These are phyloP conservation scores for Megaustenia siamemsis DNA, from an alignment of 2,888 invertebrate species.

Conservation along the genomic window DNA sequence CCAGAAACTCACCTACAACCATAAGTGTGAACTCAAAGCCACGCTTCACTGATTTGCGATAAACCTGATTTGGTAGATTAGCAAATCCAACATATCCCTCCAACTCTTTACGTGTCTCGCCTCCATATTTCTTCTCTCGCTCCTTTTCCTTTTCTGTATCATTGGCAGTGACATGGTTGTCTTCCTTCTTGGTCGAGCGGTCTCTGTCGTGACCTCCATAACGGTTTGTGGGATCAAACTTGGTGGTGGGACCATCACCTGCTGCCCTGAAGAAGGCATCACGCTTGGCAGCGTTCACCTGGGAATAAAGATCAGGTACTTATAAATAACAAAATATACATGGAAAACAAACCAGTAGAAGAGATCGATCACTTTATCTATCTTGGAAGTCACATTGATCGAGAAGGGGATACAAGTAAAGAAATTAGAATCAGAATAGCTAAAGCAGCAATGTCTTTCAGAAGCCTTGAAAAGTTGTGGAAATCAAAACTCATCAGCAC, in stretches of 20 bases:
- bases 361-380: too few relatives aligned
- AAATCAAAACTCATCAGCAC: too few relatives aligned
- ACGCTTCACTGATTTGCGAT: conserved; percentile 77
- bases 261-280: conserved; percentile 74
- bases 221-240: conserved; percentile 72
- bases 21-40: conserved; percentile 78
- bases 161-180: conserved; percentile 36
- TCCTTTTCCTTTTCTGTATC: conserved; percentile 56
- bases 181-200: conserved; percentile 62
- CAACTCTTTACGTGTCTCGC: conserved; percentile 65
- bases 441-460: too few relatives aligned
- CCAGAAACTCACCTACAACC: conserved; percentile 84
- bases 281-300: conserved; percentile 75
- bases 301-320: too few relatives aligned
- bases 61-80: conserved; percentile 77
- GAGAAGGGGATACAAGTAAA: too few relatives aligned
- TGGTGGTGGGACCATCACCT: conserved; percentile 62
- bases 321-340: too few relatives aligned
- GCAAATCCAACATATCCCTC: conserved; percentile 78
- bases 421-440: too few relatives aligned
- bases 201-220: conserved; percentile 64
- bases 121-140: conserved; percentile 57
- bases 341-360: too few relatives aligned
- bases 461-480: too few relatives aligned
- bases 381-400: too few relatives aligned